Conservation (phyloP, 2,888 invertebrate genomes). For the Caenorhabditis becei region DNA sequence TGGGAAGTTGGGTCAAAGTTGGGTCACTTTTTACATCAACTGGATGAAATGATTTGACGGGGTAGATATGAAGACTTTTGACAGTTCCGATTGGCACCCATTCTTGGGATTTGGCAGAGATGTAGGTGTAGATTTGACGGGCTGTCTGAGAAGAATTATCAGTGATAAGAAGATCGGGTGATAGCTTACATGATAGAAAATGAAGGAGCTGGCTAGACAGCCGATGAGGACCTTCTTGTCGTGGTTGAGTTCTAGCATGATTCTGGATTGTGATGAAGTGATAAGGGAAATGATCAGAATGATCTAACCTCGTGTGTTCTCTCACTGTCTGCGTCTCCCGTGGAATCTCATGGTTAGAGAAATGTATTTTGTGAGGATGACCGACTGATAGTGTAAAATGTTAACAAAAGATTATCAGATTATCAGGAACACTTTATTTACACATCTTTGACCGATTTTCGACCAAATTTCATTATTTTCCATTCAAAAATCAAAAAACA, state of each 20-base stretch:
- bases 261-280: too few species aligned
- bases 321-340: too few species aligned
- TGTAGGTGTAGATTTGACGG: slow-evolving; percentile 39
- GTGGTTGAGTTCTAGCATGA: slow-evolving; percentile 30
- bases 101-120: slow-evolving; percentile 29
- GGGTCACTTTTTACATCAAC: slow-evolving; percentile 31
- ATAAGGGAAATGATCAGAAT: too few species aligned
- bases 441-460: background rate
- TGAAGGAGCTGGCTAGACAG: slow-evolving; percentile 62
- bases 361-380: too few species aligned
- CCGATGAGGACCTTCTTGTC: slow-evolving; percentile 63
- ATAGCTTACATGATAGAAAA: slow-evolving; percentile 63
- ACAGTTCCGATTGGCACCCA: slow-evolving; percentile 69
- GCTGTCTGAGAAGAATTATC: slow-evolving; percentile 15
- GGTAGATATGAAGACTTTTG: slow-evolving; percentile 66
- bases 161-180: too few species aligned
- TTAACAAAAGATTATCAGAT: too few species aligned
- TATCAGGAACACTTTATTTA: too few species aligned
- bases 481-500: slow-evolving; percentile 34
- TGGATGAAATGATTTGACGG: slow-evolving; percentile 63
- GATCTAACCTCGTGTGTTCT: too few species aligned
- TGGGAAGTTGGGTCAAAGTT: too few species aligned
- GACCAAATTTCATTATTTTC: too few species aligned
- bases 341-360: too few species aligned
- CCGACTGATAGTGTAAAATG: too few species aligned